phyloP scores from a whole-genome alignment of 2,113 vertebrate genomes.

The Mesembrinibis cayennensis region DNA sequence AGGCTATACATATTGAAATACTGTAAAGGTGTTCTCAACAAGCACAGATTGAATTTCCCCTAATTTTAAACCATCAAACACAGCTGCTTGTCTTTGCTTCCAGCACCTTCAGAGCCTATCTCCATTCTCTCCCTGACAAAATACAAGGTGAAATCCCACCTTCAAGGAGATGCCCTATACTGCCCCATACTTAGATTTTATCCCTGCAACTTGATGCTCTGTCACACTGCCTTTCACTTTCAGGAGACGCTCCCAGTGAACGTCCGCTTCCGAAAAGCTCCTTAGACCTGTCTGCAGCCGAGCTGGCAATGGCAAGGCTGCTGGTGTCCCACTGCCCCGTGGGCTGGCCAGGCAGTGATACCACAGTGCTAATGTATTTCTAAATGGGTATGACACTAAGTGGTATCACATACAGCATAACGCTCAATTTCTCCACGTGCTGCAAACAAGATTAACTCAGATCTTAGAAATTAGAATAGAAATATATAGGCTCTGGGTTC shows the following conservation, averaged over 20 bases:
- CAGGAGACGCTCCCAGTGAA: not conserved
- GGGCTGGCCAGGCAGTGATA: not conserved
- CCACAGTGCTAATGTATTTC: not conserved
- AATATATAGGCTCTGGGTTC: not conserved
- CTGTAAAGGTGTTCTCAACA: not conserved
- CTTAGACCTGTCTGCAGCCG: not conserved
- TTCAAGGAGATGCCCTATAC: not conserved
- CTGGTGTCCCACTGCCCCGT: not conserved
- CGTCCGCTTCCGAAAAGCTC: not conserved
- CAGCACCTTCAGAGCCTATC: not conserved
- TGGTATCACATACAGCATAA: not conserved
- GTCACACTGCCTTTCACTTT: not conserved
- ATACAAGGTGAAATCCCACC: not conserved
- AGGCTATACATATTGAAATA: not conserved
- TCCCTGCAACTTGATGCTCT: not conserved
- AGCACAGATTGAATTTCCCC: not conserved
- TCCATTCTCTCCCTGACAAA: not conserved
- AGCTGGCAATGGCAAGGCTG: not conserved
- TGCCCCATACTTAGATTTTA: not conserved
- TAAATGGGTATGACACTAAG: not conserved
- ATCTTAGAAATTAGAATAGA: not conserved
- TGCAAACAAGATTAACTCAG: not conserved
- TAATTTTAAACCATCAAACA: not conserved
- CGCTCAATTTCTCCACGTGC: not conserved
- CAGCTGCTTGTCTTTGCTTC: not conserved